Percentiles rank a stretch among this genome's conserved stretches.
Conservation (phyloP, 2,888 invertebrate genomes). For the Cheilosia soror region DNA sequence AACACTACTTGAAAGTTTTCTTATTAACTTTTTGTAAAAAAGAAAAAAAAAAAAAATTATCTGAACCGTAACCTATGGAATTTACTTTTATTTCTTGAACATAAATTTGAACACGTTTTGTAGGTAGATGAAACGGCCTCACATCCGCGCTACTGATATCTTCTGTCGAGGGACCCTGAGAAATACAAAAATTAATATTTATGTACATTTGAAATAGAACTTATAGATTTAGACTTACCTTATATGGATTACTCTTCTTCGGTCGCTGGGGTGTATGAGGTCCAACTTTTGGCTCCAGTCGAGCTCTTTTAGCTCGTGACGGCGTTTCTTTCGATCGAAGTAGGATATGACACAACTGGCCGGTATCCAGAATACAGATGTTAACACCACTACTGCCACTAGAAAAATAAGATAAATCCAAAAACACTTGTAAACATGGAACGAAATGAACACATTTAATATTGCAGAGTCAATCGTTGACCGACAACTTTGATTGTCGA, state of each 20-base stretch:
- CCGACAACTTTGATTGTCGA: too few relatives aligned
- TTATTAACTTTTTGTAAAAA: conserved; percentile 39
- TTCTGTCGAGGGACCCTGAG: conserved; percentile 83
- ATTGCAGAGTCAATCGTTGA: too few relatives aligned
- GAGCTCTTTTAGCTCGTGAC: conserved; percentile 88
- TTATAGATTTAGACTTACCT: conserved; percentile 82
- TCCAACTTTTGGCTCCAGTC: conserved; percentile 89
- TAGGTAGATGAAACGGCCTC: conserved; percentile 55
- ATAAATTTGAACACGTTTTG: conserved; percentile 22
- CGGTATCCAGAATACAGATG: conserved; percentile 97
- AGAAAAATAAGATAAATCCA: conserved; percentile 28
- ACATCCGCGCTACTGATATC: conserved; percentile 82
- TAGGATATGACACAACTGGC: conserved; percentile 94
- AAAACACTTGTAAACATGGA: too few relatives aligned
- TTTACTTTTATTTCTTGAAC: conserved; percentile 29
- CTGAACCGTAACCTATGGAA: not conserved
- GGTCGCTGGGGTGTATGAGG: conserved; percentile 90
- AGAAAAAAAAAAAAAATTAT: conserved; percentile 30
- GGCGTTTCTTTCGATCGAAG: conserved; percentile 90
- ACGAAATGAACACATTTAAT: too few relatives aligned
- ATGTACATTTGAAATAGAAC: not conserved
- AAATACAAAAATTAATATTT: conserved; percentile 42
- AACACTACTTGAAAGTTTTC: conserved; percentile 26
- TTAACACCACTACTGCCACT: conserved; percentile 92
- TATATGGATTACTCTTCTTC: conserved; percentile 88